Evolutionary conservation across 2,797 vertebrate genomes (phyloP), one percentile per base, ranked within the genome.

Genomic region (Petrocephalus schoutedeni): DNA sequence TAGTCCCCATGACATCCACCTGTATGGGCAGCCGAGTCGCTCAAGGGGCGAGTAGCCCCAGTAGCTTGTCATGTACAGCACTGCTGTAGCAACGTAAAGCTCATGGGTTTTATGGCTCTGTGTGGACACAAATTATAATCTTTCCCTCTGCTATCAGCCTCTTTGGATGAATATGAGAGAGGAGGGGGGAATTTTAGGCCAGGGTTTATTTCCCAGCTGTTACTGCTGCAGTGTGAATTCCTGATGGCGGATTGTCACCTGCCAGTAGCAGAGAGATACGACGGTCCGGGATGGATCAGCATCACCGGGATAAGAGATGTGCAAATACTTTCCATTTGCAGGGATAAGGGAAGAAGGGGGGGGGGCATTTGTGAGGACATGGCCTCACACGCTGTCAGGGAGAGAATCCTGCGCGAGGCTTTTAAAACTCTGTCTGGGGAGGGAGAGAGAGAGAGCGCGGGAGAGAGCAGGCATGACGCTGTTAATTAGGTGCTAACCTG

Each of bases 401-500:
- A 10, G 21, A 64, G 57, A 89, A 57, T 41, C 32, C 82, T 58
- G 77, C 57, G 86, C 51, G 36, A 19, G 28, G 21, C n/a, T 14
- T 21, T 45, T 82, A 87, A 61, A 87, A 5, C 16, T n/a, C 4
- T 45, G 32, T 12, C 10, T 23, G n/a, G 49, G n/a, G 36, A 74
- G 32, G 19, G 67, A 41, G 67, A 56, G 54, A 0, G 61, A 16
- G 83, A 28, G 28, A 10, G 59, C 41, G n/a, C n/a, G n/a, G n/a
- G 58, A 7, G 19, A 56, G 10, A 21, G 77, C 45, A 67, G 87
- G 77, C 58, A 64, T 71, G 32, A 86, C 12, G 89, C 88, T 41
- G 89, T 91, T 96, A 95, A 96, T 94, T 94, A 92, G 93, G 95
- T 96, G 95, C 92, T 95, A 96, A 96, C 95, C 92, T 92, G 94